Conservation (phyloP, 2,888 invertebrate species). For the Dicranocentrus wangi region DNA sequence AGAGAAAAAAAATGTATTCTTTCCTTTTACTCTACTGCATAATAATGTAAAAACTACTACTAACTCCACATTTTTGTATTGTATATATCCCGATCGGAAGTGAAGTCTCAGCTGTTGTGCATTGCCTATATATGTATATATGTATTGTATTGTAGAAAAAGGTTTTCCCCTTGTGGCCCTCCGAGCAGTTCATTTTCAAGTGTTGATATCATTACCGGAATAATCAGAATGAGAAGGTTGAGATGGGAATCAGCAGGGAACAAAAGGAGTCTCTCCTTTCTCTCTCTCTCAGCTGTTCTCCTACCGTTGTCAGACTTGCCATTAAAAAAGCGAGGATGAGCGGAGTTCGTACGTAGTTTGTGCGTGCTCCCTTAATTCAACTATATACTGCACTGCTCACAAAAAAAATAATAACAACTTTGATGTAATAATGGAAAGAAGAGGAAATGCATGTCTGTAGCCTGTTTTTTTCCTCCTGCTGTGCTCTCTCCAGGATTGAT, state of each 20-base stretch:
- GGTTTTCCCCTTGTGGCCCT: not conserved
- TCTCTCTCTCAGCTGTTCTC: slow-evolving; percentile 52
- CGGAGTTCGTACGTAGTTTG: not conserved
- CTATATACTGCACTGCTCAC: no score
- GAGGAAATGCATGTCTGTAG: not conserved
- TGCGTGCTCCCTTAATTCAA: slow-evolving; percentile 35
- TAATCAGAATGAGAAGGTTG: slow-evolving; percentile 21
- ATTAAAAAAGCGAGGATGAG: slow-evolving; percentile 34
- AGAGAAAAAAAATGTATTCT: not conserved
- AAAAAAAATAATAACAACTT: no score
- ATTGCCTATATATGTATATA: no score
- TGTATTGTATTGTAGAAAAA: no score
- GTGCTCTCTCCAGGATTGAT: slow-evolving; percentile 36
- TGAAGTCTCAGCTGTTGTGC: no score
- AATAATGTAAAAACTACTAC: not conserved
- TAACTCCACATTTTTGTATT: not conserved
- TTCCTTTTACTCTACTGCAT: no score
- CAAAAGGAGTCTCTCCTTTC: slow-evolving; percentile 43
- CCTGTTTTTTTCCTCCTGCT: slow-evolving; percentile 36
- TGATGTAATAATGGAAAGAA: slow-evolving; percentile 54
- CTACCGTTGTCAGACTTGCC: slow-evolving; percentile 44
- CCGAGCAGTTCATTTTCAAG: slow-evolving; percentile 26
- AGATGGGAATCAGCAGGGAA: slow-evolving; percentile 53
- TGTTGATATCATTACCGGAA: slow-evolving; percentile 57
- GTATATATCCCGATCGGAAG: no score